A percentile compares a stretch with the other conserved stretches of the same genome.
These are phyloP conservation scores for Naja naja DNA, from an alignment of 2,113 vertebrate species.

Conservation along the genomic window DNA sequence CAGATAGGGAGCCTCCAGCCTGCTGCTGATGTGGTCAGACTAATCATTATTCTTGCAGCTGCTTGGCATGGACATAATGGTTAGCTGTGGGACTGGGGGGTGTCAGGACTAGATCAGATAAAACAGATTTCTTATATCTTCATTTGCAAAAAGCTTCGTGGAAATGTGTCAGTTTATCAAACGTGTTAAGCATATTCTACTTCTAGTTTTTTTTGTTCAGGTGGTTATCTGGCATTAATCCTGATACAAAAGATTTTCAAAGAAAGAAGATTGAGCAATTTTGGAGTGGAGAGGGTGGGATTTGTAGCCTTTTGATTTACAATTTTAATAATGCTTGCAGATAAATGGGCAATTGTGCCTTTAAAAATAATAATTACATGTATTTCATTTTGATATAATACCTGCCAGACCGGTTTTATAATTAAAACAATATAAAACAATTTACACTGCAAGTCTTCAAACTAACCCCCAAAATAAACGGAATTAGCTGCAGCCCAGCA, in stretches of 20 bases:
- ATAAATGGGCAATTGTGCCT: background rate
- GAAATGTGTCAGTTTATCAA: conserved; percentile 8
- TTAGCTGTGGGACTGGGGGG: background rate
- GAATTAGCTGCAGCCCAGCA: background rate
- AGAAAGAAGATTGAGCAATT: background rate
- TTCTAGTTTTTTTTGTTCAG: background rate
- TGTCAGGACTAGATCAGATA: conserved; percentile 6
- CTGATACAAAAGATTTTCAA: conserved; percentile 2
- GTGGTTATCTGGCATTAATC: background rate
- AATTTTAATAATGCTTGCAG: background rate
- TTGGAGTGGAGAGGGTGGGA: too few species aligned
- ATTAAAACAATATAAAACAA: background rate
- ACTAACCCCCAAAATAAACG: background rate
- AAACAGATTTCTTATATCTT: background rate
- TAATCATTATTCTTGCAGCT: background rate
- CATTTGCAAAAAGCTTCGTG: background rate
- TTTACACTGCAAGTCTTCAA: background rate
- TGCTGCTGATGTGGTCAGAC: conserved; percentile 2
- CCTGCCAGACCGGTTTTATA: background rate
- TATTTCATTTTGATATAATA: background rate
- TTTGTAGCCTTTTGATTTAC: accelerated
- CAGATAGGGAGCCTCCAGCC: background rate
- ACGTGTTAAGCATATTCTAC: background rate
- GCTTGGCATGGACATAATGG: background rate
- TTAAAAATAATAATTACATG: background rate